Percentiles rank a stretch among this genome's conserved stretches.
Conservation (phyloP, 2,113 vertebrate genomes). For the Sialia sialis region DNA sequence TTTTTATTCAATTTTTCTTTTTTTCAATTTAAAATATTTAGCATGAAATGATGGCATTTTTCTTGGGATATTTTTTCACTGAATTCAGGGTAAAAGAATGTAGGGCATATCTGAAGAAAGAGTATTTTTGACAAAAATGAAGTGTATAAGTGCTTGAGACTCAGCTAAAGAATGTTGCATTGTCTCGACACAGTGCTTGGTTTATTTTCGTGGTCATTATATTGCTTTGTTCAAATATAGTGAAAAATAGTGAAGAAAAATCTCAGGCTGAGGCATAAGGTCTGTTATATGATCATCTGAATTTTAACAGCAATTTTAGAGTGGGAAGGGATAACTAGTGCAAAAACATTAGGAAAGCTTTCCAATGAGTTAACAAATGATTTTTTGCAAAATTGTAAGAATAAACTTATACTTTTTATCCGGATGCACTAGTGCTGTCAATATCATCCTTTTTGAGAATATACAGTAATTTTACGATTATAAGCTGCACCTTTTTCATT, state of each 20-base stretch:
- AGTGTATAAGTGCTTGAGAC: not conserved
- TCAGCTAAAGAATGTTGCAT: not conserved
- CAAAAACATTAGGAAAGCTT: not conserved
- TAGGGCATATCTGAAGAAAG: not conserved
- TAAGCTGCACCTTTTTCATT: too few species aligned
- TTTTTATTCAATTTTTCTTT: not conserved
- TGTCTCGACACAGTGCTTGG: not conserved
- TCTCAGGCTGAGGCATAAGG: not conserved
- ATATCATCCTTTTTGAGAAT: not conserved
- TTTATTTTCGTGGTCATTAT: conserved; percentile 43
- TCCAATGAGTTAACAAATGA: not conserved
- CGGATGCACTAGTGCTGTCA: not conserved
- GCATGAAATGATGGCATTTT: not conserved
- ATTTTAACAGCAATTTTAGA: not conserved
- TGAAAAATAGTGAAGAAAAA: not conserved
- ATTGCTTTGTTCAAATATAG: conserved; percentile 11
- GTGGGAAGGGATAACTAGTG: not conserved
- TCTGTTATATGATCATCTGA: not conserved
- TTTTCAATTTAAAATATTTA: not conserved
- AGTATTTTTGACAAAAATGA: not conserved
- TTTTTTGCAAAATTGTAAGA: not conserved
- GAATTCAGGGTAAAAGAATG: not conserved
- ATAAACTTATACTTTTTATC: not conserved
- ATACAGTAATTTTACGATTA: too few species aligned
- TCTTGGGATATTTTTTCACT: not conserved